phyloP scores from a whole-genome alignment of 2,113 vertebrate species.

The Capreolus pygargus region DNA sequence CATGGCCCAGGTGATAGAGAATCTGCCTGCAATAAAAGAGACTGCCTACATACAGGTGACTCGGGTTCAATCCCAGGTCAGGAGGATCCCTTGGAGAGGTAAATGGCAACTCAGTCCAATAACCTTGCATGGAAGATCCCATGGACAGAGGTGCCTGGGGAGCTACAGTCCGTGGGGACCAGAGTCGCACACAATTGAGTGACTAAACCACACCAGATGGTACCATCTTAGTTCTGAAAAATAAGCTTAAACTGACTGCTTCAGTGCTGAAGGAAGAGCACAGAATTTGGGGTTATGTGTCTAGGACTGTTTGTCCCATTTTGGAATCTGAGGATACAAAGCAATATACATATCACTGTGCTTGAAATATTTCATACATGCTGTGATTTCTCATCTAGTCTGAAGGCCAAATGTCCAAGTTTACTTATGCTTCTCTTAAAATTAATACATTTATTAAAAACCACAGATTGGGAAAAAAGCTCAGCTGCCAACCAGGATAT shows the following conservation, averaged over 20 bases:
- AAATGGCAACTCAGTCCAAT: not conserved
- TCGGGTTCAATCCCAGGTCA: not conserved
- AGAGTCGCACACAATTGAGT: rapidly evolving
- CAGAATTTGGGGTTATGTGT: too few species aligned
- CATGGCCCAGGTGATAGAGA: not conserved
- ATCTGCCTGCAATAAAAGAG: rapidly evolving
- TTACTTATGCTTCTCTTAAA: not conserved
- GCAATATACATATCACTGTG: too few species aligned
- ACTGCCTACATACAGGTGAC: not conserved
- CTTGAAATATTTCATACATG: not conserved
- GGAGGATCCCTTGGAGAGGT: not conserved
- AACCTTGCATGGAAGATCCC: not conserved
- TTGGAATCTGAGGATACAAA: not conserved
- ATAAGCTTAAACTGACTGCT: not conserved
- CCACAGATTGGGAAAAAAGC: rapidly evolving
- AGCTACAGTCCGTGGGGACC: not conserved
- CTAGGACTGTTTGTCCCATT: rapidly evolving
- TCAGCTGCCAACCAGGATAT: not conserved
- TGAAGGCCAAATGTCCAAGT: not conserved
- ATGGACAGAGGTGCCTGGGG: not conserved
- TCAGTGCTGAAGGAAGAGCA: not conserved
- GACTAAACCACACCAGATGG: not conserved
- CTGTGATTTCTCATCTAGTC: rapidly evolving
- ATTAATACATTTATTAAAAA: not conserved
- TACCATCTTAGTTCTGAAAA: not conserved